phyloP scores from a whole-genome alignment of 2,797 vertebrate species.

The Limosa lapponica region DNA sequence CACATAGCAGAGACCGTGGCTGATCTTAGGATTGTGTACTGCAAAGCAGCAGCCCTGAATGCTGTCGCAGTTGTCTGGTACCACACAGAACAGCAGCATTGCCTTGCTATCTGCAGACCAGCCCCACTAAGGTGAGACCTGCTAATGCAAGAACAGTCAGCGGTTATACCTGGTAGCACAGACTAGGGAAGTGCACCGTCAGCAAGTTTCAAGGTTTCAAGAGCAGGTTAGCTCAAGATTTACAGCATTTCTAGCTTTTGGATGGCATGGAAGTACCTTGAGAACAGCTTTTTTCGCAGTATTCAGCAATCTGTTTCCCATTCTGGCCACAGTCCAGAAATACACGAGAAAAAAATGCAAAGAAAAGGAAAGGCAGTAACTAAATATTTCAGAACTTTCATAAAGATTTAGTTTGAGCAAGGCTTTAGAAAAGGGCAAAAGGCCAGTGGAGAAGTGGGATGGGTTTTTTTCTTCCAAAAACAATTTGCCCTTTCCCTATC shows the following conservation, averaged over 20 bases:
- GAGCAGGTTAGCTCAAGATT: conserved; percentile 57
- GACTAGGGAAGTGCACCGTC: neutral
- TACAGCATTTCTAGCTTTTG: conserved; percentile 48
- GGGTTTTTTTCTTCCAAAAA: neutral
- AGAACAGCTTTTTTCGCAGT: conserved; percentile 51
- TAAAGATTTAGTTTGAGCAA: conserved; percentile 24
- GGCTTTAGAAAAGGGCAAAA: conserved; percentile 31
- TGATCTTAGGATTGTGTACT: neutral
- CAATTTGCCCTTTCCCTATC: neutral
- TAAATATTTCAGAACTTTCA: conserved; percentile 55
- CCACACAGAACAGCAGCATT: neutral
- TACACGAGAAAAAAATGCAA: neutral
- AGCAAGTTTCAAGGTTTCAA: conserved; percentile 57
- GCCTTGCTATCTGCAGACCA: neutral
- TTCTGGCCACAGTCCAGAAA: conserved; percentile 52
- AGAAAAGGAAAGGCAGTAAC: conserved; percentile 14
- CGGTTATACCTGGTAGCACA: neutral
- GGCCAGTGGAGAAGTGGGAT: neutral
- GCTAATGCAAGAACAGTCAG: neutral
- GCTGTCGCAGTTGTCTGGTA: neutral
- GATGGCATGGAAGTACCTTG: conserved; percentile 51
- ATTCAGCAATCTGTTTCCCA: conserved; percentile 44
- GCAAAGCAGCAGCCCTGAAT: neutral
- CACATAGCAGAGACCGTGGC: neutral
- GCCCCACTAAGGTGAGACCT: neutral